A percentile compares a stretch with the other conserved stretches of the same genome.
Conservation (phyloP, 92 coral and sea anemone species). For the Micromussa lordhowensis region DNA sequence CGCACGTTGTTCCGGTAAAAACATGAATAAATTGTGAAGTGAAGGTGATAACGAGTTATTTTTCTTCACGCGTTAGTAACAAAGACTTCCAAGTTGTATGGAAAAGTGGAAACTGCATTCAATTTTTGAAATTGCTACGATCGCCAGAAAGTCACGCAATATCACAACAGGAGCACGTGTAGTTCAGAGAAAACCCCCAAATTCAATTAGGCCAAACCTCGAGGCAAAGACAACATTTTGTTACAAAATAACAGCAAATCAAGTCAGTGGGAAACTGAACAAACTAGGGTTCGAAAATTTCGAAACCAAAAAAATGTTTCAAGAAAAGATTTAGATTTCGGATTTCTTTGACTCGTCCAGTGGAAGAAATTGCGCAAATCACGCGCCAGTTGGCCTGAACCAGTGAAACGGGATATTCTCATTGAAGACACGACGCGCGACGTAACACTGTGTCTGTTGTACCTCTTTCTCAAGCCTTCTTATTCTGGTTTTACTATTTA, state of each 20-base stretch:
- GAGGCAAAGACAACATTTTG: background rate
- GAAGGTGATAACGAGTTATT: background rate
- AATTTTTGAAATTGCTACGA: background rate
- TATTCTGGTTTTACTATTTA: background rate
- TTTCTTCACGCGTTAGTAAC: background rate
- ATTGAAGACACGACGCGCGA: background rate
- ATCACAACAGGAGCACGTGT: background rate
- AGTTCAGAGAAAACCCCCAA: background rate
- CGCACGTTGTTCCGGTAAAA: slow-evolving; percentile 1
- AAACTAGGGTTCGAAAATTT: background rate
- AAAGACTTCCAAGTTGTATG: background rate
- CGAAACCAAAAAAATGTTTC: background rate
- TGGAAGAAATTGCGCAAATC: background rate
- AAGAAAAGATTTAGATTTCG: background rate
- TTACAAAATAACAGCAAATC: background rate
- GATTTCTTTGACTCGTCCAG: background rate
- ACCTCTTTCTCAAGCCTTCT: background rate
- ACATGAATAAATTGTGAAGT: background rate
- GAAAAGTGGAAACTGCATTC: background rate
- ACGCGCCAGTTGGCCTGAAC: background rate
- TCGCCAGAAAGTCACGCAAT: slow-evolving; percentile 8
- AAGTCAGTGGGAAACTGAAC: background rate
- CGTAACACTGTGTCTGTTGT: background rate
- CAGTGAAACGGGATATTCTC: background rate
- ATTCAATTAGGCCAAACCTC: background rate